These are phyloP conservation scores for Helostoma temminkii DNA, from an alignment of 2,797 vertebrate species.

Conservation along the genomic window DNA sequence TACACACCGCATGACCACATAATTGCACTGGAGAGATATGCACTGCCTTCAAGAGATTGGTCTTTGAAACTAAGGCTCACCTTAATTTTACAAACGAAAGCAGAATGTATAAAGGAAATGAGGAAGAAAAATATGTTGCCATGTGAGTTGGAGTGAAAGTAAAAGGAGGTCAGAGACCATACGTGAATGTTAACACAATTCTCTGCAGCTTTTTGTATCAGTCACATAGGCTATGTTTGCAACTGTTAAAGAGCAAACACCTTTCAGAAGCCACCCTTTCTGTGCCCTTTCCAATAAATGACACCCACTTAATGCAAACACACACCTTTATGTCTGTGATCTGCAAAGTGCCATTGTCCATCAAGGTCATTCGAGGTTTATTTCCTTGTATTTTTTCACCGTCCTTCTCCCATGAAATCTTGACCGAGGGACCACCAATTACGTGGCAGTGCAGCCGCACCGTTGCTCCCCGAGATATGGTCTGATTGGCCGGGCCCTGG, in stretches of 20 bases:
- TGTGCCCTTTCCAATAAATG: slow-evolving; percentile 40
- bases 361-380: slow-evolving; percentile 84
- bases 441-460: slow-evolving; percentile 88
- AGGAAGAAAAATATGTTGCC: slow-evolving; percentile 22
- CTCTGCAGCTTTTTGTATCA: slow-evolving; percentile 24
- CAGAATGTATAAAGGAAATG: slow-evolving; percentile 51
- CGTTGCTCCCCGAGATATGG: slow-evolving; percentile 83
- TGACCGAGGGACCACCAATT: slow-evolving; percentile 84
- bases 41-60: slow-evolving; percentile 53
- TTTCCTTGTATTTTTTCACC: slow-evolving; percentile 85
- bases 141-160: slow-evolving; percentile 35
- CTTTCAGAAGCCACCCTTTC: slow-evolving; percentile 43
- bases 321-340: slow-evolving; percentile 89
- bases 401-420: slow-evolving; percentile 92
- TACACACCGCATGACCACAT: slow-evolving; percentile 75
- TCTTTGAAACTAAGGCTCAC: slow-evolving; percentile 71
- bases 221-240: slow-evolving; percentile 8
- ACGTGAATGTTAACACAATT: slow-evolving; percentile 13
- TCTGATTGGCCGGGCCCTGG: slow-evolving; percentile 91
- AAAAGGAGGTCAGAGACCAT: slow-evolving; percentile 53
- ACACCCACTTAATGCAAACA: slow-evolving; percentile 33
- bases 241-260: slow-evolving; percentile 14
- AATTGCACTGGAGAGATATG: slow-evolving; percentile 71
- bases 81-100: slow-evolving; percentile 61
- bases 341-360: slow-evolving; percentile 93